phyloP scores from a whole-genome alignment of 92 coral and sea anemone species.

The Zoanthus sansibaricus region DNA sequence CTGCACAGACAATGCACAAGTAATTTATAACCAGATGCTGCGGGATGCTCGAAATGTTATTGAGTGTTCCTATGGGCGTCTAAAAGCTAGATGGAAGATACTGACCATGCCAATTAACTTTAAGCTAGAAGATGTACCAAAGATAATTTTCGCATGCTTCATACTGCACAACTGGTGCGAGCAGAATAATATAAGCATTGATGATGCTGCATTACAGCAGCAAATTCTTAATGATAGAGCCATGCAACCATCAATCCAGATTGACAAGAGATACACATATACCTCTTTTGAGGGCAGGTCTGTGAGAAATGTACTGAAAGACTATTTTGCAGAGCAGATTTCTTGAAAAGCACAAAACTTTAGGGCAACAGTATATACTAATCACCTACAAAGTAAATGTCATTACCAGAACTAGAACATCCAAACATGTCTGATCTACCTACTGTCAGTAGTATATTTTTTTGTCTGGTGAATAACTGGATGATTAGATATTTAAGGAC shows the following conservation, averaged over 20 bases:
- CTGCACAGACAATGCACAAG: slow-evolving; percentile 31
- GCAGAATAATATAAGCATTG: background rate
- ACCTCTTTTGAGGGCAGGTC: slow-evolving; percentile 37
- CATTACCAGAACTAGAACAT: too few species aligned
- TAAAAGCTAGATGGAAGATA: background rate
- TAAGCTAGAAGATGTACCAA: slow-evolving; percentile 40
- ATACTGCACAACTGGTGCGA: slow-evolving; percentile 56
- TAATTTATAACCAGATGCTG: slow-evolving; percentile 33
- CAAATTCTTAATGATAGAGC: background rate
- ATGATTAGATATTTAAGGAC: too few species aligned
- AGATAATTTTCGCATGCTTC: slow-evolving; percentile 47
- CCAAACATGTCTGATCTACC: too few species aligned
- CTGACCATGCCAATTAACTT: slow-evolving; percentile 14
- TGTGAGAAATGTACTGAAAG: slow-evolving; percentile 12
- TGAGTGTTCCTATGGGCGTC: slow-evolving; percentile 50
- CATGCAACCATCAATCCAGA: background rate
- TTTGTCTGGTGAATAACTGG: too few species aligned
- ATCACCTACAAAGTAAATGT: too few species aligned
- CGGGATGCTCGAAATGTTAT: slow-evolving; percentile 38
- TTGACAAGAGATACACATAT: slow-evolving; percentile 52
- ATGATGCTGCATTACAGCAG: background rate
- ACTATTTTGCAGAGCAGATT: slow-evolving; percentile 40
- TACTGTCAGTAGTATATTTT: too few species aligned
- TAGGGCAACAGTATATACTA: too few species aligned
- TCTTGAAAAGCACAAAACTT: too few species aligned